Evolutionary conservation across 2,888 invertebrate species (phyloP), one percentile per base, ranked within the genome.

Genomic region (Pristionchus exspectatus): DNA sequence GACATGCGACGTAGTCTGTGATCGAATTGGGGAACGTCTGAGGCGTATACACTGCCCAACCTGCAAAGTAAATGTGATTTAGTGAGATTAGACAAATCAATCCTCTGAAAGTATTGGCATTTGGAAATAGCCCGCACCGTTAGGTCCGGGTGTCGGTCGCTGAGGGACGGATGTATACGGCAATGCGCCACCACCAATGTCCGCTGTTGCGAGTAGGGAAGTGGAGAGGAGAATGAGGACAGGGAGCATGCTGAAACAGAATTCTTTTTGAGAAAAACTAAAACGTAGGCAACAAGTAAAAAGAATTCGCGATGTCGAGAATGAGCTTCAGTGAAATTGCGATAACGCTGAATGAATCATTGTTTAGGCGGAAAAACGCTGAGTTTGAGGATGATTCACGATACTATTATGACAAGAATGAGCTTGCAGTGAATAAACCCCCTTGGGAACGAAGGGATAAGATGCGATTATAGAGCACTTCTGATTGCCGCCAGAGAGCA

Each of bases 1-100:
- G 72, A 66, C 87, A 88, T 0, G 30, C 33, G 3, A 54, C 30
- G 12, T 18, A 54, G 14, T 74, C 74, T 2, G 54, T 56, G 54
- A 88, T 50, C 5, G 87, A 88, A 24, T 88, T 24, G 56, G 87
- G 87, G 50, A 44, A 88, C 21, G 56, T 56, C 12, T 27, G 33
- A 0, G 87, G 87, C 12, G 87, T 88, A 56, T 88, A 88, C 24
- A 18, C 18, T 14, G 16, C 63, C 33, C 44, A 88, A 9, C 87
- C 87, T 85, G 33, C 24, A 33, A 59, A 16, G 18, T 10, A 9
- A 24, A 21, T 77, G 30, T 16, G 12, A n/a, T 5, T 18, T 44
- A 30, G 44, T n/a, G 30, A n/a, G 44, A 38, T 77, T 21, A 38
- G 44, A 50, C 44, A 50, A 50, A 50, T 50, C 44, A 50, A 12